These are phyloP conservation scores for Orestias chungarensis DNA, from an alignment of 2,797 vertebrate genomes.

Conservation along the genomic window DNA sequence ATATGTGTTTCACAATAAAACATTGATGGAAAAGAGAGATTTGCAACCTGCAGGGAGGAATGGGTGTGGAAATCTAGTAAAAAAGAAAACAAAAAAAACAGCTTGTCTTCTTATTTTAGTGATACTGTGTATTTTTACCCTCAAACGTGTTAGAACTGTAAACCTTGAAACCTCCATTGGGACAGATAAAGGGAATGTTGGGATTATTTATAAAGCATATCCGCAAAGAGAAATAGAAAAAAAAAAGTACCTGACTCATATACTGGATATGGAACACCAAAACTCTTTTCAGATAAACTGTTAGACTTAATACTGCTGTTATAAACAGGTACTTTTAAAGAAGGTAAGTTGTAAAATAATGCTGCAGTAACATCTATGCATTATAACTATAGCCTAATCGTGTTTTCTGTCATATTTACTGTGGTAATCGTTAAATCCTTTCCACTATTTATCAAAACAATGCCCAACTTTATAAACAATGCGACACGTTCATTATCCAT, in stretches of 20 bases:
- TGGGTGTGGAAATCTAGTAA: no score
- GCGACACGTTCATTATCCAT: not conserved
- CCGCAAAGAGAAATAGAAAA: not conserved
- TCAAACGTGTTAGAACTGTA: not conserved
- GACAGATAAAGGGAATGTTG: slow-evolving; percentile 37
- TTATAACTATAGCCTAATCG: not conserved
- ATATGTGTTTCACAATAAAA: not conserved
- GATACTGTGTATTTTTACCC: not conserved
- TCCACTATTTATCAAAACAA: not conserved
- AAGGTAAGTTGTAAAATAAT: no score
- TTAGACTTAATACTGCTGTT: slow-evolving; percentile 25
- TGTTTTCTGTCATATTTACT: not conserved
- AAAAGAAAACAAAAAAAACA: not conserved
- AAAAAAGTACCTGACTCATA: slow-evolving; percentile 12
- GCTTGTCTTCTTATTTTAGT: not conserved
- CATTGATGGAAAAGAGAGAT: not conserved
- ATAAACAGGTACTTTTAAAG: slow-evolving; percentile 56
- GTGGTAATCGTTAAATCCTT: not conserved
- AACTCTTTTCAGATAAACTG: slow-evolving; percentile 37
- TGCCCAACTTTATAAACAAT: not conserved
- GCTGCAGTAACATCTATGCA: slow-evolving; percentile 5
- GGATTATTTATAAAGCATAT: slow-evolving; percentile 47
- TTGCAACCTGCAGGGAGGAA: not conserved
- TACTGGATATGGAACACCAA: slow-evolving; percentile 27
- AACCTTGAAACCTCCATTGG: slow-evolving; percentile 26